Base-by-base conservation (phyloP, 1,140 invertebrate genomes). In the Apis florea region DNA sequence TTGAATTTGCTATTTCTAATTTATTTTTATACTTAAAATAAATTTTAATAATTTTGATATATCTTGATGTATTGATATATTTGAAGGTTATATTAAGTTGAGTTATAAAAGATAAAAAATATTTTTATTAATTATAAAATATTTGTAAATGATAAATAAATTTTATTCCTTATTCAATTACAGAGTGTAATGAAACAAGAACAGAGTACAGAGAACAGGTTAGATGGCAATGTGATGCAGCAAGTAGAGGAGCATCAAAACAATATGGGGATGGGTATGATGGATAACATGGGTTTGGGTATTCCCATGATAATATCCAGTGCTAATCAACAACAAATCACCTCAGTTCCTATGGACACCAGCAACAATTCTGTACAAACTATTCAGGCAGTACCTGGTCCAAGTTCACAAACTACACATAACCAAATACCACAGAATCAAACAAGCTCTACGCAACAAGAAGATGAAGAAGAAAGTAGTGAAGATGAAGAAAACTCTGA, bases 401-500 rank as follows among this genome's bases (percentile, higher is more conserved):
- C 92, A 54, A 94, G 92, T 84, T 87, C 89, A 54, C 91, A 93
- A 83, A 71, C 89, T 11, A 69, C 88, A n/a, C 92, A 92, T 70
- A 90, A 92, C 71, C 91, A 92, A 90, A 90, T 93, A 64, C 56
- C 85, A 31, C 88, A 92, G 83, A 91, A 88, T 85, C 91, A 92
- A 86, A 82, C 88, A 9, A 90, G 87, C 13, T 82, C 90, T 72
- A 49, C 88, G 24, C 90, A 91, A 58, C 90, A 92, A 66, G 92
- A 92, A 21, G 93, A 92, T 0, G 92, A 92, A 11, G 91, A 93
- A 1, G 92, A 93, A 9, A 90, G 90, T 67, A 92, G 87, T 13
- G 93, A 93, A 10, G 92, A 92, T 12, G 92, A 93, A 6, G 92
- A 93, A 1, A 93, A 93, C 47, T 93, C 91, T 4, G 94, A 94